Base-by-base conservation (phyloP, 2,888 invertebrate genomes). In the Empis stercorea region DNA sequence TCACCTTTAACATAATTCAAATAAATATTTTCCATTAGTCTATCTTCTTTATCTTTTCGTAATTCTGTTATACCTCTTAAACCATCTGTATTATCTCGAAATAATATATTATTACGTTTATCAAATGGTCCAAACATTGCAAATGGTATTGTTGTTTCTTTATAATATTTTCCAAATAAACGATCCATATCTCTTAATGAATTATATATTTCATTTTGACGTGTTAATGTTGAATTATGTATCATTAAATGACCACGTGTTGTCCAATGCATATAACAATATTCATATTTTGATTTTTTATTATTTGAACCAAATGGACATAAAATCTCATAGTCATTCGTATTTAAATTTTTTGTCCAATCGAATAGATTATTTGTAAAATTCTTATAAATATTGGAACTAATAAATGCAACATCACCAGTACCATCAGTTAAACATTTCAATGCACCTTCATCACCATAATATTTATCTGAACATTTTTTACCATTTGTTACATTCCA, bases 391-490 rank as follows among this genome's bases (percentile, higher is more conserved):
- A 76, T 74, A 20, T 71, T 70, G 51, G 80, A 75, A 54, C 79
- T 78, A 2, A 89, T 67, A 56, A 91, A 88, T 0, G 87, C 87
- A 0, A 89, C 86, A 57, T 89, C 87, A 5, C 76, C 84, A 49
- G 72, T 73, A 0, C 77, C 80, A 51, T 80, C 77, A 2, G 76
- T 70, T 13, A 89, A 64, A 52, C 85, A 84, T 46, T 75, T 69
- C 34, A 86, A 60, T 0, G 84, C 83, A 2, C 78, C 76, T 49
- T 73, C 66, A 49, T 84, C 84, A 0, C 77, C 80, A 13, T 62
- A 62, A 47, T 69, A 63, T 10, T 60, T 57, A 32, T 70, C 64
- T 4, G 69, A 66, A 45, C 69, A 69, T 15, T 57, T 48, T 53
- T 54, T 63, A 3, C 71, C 56, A 1, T 71, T 71, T 2, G 45